Evolutionary conservation across 1,140 invertebrate genomes (phyloP), one percentile per base, ranked within the genome.

Genomic region (Vollenhovia emeryi): DNA sequence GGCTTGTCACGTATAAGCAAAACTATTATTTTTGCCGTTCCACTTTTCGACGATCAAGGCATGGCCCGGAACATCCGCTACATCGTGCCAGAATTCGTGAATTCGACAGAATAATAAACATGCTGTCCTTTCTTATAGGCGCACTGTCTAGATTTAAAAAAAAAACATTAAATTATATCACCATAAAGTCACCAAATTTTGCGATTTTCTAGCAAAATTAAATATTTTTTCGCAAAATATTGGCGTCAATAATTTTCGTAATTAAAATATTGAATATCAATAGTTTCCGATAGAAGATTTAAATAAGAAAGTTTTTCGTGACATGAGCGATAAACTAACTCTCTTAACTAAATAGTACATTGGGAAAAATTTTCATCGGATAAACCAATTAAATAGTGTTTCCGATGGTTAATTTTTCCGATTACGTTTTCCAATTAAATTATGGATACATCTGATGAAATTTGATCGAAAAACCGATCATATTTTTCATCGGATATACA

Each of bases 11-110:
- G 85, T 76, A 59, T 84, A 43, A 36, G 24, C 11, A 11, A 75
- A 71, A 59, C 11, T 21, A 40, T 68, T 55, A 48, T 76, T 66
- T 71, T 69, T 21, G 43, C 68, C 64, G 71, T 78, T 69, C 82
- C 36, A 86, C 79, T 84, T 86, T 86, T 84, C 40, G 33, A 36
- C 13, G 64, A 60, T 36, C 30, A 4, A 27, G 36, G 3, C 59
- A 27, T 24, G n/a, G n/a, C 7, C n/a, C 55, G 27, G 69, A 75
- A 86, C 69, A 57, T 75, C 40, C 79, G 66, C 62, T 55, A 66
- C 15, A 8, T 78, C 27, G 55, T 24, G 24, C 5, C 24, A 33
- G 27, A 59, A 52, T 30, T 82, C 27, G 21, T 7, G 21, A 62
- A 7, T 66, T 79, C 36, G n/a, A 36, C 24, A 45, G 11, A 6